Conservation (phyloP, 1,140 invertebrate species). For the Pristionchus pacificus region DNA sequence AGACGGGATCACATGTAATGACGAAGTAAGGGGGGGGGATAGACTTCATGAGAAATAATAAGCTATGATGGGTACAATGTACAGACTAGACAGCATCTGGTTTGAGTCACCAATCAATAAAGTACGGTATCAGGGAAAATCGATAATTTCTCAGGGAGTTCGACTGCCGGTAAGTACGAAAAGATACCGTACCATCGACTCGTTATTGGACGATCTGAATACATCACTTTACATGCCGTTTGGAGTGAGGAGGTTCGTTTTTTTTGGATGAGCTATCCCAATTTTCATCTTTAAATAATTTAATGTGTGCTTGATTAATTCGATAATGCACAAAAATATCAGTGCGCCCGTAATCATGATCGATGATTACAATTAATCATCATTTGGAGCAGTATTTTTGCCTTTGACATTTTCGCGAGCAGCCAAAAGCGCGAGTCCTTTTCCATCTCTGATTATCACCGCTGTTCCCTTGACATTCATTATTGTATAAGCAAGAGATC, state of each 20-base stretch:
- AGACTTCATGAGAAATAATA: no score
- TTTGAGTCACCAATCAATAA: no score
- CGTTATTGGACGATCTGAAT: slow-evolving; percentile 51
- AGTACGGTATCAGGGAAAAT: no score
- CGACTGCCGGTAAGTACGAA: slow-evolving; percentile 52
- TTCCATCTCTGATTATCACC: no score
- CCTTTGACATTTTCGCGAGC: not conserved
- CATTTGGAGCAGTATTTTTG: not conserved
- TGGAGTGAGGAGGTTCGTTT: slow-evolving; percentile 38
- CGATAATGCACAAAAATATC: not conserved
- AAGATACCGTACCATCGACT: slow-evolving; percentile 53
- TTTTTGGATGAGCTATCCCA: not conserved
- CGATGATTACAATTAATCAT: not conserved
- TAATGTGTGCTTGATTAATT: not conserved
- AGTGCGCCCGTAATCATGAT: not conserved
- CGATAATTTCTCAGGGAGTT: slow-evolving; percentile 47
- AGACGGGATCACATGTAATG: no score
- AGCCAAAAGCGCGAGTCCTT: not conserved
- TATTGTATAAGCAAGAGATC: no score
- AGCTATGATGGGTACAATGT: no score
- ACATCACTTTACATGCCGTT: slow-evolving; percentile 45
- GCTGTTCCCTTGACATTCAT: no score
- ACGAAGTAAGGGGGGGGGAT: no score
- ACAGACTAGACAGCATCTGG: no score
- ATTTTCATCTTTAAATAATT: not conserved